These are phyloP conservation scores for Erebia epiphron DNA, from an alignment of 2,888 invertebrate species.

Conservation along the genomic window DNA sequence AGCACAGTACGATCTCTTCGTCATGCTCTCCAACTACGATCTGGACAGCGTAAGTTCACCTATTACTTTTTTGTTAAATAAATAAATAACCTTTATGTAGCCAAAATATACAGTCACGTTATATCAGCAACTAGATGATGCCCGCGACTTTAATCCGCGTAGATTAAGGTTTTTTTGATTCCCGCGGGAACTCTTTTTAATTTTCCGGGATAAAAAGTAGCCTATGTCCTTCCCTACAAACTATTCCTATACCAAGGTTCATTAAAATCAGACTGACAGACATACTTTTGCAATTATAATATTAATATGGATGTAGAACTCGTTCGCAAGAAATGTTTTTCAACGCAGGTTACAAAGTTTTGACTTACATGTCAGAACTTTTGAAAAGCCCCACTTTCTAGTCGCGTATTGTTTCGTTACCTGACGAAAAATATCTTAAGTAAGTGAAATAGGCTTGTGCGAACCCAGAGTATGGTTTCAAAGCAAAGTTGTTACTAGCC, in stretches of 20 bases:
- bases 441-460: not conserved
- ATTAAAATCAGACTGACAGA: no score
- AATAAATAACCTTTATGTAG: no score
- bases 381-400: not conserved
- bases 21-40: constrained; percentile 77
- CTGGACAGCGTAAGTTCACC: constrained; percentile 62
- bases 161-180: no score
- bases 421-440: not conserved
- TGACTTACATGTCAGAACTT: not conserved
- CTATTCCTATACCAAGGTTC: no score
- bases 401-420: not conserved
- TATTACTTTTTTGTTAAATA: no score
- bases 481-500: not conserved
- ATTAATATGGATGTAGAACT: not conserved
- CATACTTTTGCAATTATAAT: no score
- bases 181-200: no score
- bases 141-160: no score
- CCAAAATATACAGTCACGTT: no score
- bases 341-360: not conserved
- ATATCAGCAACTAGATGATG: no score
- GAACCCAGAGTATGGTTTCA: not conserved
- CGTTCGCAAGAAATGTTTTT: not conserved
- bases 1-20: constrained; percentile 64
- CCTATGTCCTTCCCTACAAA: no score
- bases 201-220: no score